Conservation (phyloP, 2,113 vertebrate species). For the Stigmatopora nigra region DNA sequence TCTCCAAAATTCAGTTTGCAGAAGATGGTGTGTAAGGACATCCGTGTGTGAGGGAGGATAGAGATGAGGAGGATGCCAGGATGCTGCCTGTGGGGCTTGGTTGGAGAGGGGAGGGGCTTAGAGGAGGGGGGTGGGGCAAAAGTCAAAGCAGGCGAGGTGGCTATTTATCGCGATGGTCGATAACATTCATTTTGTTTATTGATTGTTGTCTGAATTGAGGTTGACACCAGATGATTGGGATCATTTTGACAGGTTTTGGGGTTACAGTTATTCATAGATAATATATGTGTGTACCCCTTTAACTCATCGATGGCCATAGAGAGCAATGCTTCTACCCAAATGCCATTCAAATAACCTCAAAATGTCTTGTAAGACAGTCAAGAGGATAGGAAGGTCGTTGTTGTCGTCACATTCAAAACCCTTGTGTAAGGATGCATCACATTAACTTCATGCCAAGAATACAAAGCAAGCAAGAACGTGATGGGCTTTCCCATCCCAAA, state of each 20-base stretch:
- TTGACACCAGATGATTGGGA: background rate
- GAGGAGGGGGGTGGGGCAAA: background rate
- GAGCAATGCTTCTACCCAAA: no score
- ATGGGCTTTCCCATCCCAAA: conserved; percentile 30
- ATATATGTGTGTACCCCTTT: no score
- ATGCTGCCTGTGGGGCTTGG: background rate
- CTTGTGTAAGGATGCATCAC: background rate
- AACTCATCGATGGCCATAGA: no score
- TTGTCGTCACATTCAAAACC: background rate
- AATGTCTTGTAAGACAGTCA: background rate
- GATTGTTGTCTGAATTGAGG: background rate
- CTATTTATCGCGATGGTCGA: background rate
- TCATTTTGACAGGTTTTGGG: background rate
- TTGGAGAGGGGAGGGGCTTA: background rate
- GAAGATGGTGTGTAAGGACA: background rate
- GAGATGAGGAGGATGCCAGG: background rate
- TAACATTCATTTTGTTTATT: background rate
- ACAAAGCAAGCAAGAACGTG: conserved; percentile 9
- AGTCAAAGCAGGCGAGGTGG: background rate
- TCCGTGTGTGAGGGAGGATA: background rate
- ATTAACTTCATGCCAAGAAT: conserved; percentile 18
- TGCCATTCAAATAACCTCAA: background rate
- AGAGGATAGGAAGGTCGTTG: background rate
- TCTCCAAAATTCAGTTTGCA: background rate
- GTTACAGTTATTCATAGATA: no score